Conservation (phyloP, 64 coral and sea anemone species). For the Orbicella faveolata region DNA sequence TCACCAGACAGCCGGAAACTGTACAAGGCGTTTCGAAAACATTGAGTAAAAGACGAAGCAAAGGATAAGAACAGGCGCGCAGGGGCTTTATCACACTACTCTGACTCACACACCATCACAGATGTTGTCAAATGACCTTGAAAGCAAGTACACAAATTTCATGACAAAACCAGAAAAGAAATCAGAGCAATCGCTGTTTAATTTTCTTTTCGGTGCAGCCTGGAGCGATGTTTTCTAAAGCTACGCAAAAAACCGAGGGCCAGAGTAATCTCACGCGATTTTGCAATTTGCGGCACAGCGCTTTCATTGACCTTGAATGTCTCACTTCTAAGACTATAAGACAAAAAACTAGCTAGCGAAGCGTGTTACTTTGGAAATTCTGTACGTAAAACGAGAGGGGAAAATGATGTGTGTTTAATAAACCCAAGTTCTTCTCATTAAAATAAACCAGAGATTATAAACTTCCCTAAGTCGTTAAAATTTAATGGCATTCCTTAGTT, state of each 20-base stretch:
- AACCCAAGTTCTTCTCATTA: slow-evolving; percentile 87
- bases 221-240: slow-evolving; percentile 17
- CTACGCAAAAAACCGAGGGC: not conserved
- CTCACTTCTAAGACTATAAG: slow-evolving; percentile 40
- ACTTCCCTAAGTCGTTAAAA: slow-evolving; percentile 77
- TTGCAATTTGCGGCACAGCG: slow-evolving; percentile 24
- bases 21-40: slow-evolving; percentile 59
- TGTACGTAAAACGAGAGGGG: slow-evolving; percentile 23
- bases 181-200: slow-evolving; percentile 32
- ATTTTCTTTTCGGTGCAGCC: slow-evolving; percentile 16
- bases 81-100: not conserved
- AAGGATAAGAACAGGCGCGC: not conserved
- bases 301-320: slow-evolving; percentile 11
- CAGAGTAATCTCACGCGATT: slow-evolving; percentile 36
- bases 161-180: slow-evolving; percentile 21
- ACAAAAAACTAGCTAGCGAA: slow-evolving; percentile 26
- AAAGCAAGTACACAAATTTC: not conserved
- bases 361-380: slow-evolving; percentile 52
- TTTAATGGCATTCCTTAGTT: slow-evolving; percentile 91
- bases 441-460: slow-evolving; percentile 91
- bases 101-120: not conserved
- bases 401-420: slow-evolving; percentile 70
- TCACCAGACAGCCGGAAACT: slow-evolving; percentile 67
- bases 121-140: slow-evolving; percentile 25
- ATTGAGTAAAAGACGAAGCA: slow-evolving; percentile 53